Conservation (phyloP, 2,888 invertebrate species). For the Oscheius onirici region DNA sequence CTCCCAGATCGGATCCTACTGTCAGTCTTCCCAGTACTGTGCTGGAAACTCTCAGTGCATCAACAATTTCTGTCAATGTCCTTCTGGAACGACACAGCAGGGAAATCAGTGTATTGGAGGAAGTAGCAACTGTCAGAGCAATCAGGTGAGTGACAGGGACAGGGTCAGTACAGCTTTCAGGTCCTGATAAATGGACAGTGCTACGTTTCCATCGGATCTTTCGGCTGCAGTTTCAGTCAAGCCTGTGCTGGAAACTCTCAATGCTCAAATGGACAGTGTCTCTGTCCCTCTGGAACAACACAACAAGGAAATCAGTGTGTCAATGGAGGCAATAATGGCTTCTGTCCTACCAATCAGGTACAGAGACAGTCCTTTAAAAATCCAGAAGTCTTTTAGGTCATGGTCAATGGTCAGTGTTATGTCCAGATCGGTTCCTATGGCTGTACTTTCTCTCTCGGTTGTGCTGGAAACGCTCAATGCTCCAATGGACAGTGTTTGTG, state of each 20-base stretch:
- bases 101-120: conserved; percentile 4
- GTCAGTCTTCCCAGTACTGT: not conserved
- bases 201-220: not conserved
- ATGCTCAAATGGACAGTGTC: not conserved
- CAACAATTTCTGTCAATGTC: conserved; percentile 10
- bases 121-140: conserved; percentile 1
- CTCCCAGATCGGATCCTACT: not conserved
- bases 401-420: not conserved
- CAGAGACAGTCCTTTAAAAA: not conserved
- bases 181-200: not conserved
- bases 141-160: conserved; percentile 11
- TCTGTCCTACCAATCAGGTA: conserved; percentile 8
- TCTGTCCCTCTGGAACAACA: not conserved
- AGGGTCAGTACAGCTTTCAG: not conserved
- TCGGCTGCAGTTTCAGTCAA: not conserved
- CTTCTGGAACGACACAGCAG: not conserved
- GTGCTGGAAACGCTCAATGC: conserved; percentile 35
- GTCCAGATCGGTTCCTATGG: not conserved
- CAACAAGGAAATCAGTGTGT: conserved; percentile 10
- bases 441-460: conserved; percentile 54
- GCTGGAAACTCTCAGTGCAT: conserved; percentile 5
- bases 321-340: not conserved
- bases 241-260: conserved; percentile 11
- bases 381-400: not conserved
- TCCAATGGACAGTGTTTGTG: conserved; percentile 9